A percentile compares a stretch with the other conserved stretches of the same genome.
Conservation (phyloP, 1,140 invertebrate genomes). For the Mya arenaria region DNA sequence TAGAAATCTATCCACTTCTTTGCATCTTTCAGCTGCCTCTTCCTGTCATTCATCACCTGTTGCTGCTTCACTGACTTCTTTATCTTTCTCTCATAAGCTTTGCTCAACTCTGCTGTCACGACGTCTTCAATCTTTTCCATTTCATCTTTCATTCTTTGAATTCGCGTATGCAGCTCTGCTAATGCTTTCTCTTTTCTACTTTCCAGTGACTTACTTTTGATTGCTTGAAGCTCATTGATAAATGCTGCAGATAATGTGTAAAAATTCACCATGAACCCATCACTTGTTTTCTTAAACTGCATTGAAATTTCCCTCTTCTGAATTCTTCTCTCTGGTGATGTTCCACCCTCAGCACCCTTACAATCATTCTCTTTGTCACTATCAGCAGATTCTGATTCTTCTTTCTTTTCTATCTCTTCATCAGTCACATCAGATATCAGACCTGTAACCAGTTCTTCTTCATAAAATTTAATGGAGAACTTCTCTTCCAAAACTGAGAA, state of each 20-base stretch:
- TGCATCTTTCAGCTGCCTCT: too few species aligned
- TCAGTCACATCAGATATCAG: neutral
- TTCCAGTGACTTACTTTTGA: constrained; percentile 9
- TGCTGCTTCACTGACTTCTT: too few species aligned
- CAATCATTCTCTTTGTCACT: neutral
- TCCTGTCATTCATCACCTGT: too few species aligned
- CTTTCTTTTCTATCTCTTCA: neutral
- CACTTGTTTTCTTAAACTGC: neutral
- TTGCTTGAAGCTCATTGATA: constrained; percentile 18
- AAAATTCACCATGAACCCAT: constrained; percentile 20
- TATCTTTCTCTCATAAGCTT: too few species aligned
- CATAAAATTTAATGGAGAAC: neutral
- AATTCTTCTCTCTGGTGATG: neutral
- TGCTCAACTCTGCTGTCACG: constrained; percentile 30
- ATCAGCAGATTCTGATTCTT: neutral
- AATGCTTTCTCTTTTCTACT: constrained; percentile 38
- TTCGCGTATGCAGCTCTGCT: constrained; percentile 1
- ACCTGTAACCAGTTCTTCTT: neutral
- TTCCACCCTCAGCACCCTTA: neutral
- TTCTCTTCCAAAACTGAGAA: neutral
- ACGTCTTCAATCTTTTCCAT: constrained; percentile 22
- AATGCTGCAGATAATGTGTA: constrained; percentile 26
- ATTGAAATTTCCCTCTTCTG: neutral
- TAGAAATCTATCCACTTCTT: too few species aligned
- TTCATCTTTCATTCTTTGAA: constrained; percentile 27